These are phyloP conservation scores for Micromussa lordhowensis DNA, from an alignment of 92 coral and sea anemone genomes.

Conservation along the genomic window DNA sequence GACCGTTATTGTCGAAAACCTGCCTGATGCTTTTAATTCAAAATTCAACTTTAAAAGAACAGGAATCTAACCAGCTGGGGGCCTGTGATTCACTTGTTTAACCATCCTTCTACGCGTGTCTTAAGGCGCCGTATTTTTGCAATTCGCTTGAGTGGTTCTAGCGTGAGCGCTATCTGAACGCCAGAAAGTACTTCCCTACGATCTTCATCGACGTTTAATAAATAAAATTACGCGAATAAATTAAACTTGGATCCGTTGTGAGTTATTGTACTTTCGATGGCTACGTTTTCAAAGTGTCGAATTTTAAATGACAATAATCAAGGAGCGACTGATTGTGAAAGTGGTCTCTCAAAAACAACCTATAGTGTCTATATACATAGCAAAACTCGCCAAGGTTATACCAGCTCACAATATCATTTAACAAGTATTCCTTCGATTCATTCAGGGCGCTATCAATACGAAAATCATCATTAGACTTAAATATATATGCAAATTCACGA, in stretches of 20 bases:
- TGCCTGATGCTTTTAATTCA: background rate
- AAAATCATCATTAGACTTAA: slow-evolving; percentile 1
- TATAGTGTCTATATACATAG: background rate
- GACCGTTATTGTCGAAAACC: background rate
- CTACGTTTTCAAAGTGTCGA: slow-evolving; percentile 2
- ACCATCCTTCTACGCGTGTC: background rate
- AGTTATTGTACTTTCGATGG: background rate
- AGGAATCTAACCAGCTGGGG: slow-evolving; percentile 3
- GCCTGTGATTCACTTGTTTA: background rate
- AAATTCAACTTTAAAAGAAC: background rate
- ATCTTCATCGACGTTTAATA: background rate
- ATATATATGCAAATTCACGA: slow-evolving; percentile 39
- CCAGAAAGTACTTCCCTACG: background rate
- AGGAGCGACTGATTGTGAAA: background rate
- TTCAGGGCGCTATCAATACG: slow-evolving; percentile 8
- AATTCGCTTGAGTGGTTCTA: background rate
- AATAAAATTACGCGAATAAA: background rate
- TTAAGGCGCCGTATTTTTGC: background rate
- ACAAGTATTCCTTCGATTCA: background rate
- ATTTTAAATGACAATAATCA: slow-evolving; percentile 9
- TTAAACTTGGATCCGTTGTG: background rate
- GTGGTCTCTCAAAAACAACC: background rate
- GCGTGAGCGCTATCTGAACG: background rate
- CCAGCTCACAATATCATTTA: background rate
- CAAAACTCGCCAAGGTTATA: background rate